Percentiles rank a stretch among this genome's conserved stretches.
These are phyloP conservation scores for Selene dorsalis DNA, from an alignment of 2,797 vertebrate species.

Conservation along the genomic window DNA sequence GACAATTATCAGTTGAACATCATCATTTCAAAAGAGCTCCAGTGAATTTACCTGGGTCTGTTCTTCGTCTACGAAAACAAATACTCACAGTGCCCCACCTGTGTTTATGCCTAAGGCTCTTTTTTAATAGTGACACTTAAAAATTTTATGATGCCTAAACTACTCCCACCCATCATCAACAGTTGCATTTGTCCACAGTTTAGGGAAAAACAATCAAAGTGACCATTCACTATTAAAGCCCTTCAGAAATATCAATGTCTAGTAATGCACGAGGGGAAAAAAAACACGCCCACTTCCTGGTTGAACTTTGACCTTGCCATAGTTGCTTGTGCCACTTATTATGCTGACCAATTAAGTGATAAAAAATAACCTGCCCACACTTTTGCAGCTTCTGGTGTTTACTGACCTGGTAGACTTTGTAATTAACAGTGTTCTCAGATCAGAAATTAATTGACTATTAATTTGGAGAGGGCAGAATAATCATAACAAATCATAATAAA, in stretches of 20 bases:
- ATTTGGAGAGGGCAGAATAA: background rate
- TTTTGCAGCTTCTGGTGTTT: background rate
- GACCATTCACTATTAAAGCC: background rate
- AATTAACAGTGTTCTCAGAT: background rate
- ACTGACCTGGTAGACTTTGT: too few species aligned
- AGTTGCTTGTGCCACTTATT: too few species aligned
- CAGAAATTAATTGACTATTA: background rate
- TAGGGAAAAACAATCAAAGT: background rate
- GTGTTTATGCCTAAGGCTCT: background rate
- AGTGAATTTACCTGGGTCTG: background rate
- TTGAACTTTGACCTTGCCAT: too few species aligned
- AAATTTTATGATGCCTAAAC: background rate
- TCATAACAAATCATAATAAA: background rate
- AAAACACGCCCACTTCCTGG: background rate
- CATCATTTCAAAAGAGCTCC: background rate
- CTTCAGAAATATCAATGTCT: background rate
- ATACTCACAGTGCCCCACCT: background rate
- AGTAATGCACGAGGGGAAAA: background rate
- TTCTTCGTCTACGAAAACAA: background rate
- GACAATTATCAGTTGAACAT: background rate
- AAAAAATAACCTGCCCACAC: background rate
- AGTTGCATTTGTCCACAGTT: background rate
- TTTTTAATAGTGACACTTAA: background rate
- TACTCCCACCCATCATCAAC: background rate
- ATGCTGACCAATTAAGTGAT: too few species aligned